phyloP scores from a whole-genome alignment of 2,797 vertebrate genomes.

The Bovichtus diacanthus region DNA sequence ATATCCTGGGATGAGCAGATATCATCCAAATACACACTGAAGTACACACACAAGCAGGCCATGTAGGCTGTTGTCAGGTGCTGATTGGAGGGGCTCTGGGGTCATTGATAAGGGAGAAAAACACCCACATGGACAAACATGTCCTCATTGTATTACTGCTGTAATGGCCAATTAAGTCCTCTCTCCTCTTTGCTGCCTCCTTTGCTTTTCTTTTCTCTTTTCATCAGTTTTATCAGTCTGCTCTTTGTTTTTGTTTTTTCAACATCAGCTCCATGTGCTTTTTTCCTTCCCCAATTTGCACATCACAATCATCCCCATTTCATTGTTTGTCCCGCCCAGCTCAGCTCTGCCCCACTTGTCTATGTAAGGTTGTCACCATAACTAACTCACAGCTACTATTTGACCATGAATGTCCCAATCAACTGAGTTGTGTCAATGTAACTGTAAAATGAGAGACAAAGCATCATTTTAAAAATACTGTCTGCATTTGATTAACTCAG shows the following conservation, averaged over 20 bases:
- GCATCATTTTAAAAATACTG: background rate
- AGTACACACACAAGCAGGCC: background rate
- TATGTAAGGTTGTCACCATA: background rate
- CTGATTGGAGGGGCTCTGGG: conserved; percentile 28
- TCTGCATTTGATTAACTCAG: background rate
- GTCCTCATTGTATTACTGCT: conserved; percentile 22
- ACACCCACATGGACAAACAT: conserved; percentile 5
- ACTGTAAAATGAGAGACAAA: background rate
- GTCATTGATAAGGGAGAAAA: conserved; percentile 13
- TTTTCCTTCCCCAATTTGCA: background rate
- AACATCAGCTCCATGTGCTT: background rate
- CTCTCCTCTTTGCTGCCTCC: background rate
- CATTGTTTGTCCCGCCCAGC: background rate
- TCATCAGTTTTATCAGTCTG: background rate
- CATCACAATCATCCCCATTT: background rate
- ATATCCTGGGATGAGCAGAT: background rate
- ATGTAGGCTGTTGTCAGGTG: background rate
- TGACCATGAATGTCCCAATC: background rate
- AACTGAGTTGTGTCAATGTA: background rate
- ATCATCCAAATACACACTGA: conserved; percentile 5
- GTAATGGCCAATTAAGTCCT: conserved; percentile 34
- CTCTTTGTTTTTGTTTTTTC: background rate
- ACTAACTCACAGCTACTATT: background rate
- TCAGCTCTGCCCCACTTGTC: background rate
- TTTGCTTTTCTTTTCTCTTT: background rate